Base-by-base conservation (phyloP, 2,797 vertebrate species). In the Sylvilagus floridanus region DNA sequence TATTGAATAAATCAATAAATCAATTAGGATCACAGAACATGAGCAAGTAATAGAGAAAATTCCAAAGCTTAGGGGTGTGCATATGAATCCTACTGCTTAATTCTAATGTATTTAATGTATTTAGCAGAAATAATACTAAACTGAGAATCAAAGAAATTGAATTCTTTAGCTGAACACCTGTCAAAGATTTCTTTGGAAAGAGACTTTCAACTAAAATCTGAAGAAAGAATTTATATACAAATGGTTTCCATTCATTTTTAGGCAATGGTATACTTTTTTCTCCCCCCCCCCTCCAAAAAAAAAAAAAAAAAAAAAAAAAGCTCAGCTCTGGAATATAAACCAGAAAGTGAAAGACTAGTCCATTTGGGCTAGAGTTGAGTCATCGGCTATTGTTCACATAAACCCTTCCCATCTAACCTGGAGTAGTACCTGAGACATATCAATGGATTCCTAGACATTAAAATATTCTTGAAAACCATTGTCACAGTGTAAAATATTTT, bases 1-100 rank as follows among this genome's bases (percentile, higher is more conserved):
- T 97, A 97, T 96, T 97, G 93, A 97, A 97, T 97, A 97, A 98
- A 97, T 98, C 97, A 97, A 96, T 98, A 98, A 97, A 98, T 98
- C 97, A 97, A 86, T 98, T 98, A 97, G 60, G 63, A 91, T 8
- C 84, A 89, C 5, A 95, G 71, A 96, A 65, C 87, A 95, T 93
- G 76, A 91, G 62, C 73, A 89, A 76, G 32, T 10, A 97, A 95
- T 92, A 88, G 37, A 72, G 26, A 82, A 92, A 96, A 97, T 77
- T 90, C 68, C 87, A 84, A 94, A 83, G 52, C n/a, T 88, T 78
- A 54, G 32, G 78, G 75, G 90, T 0, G 0, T 94, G 72, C 32
- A 35, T 76, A 85, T 95, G 32, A 90, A 96, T 96, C 79, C 21
- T 90, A 42, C 90, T 83, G 22, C n/a, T 89, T 97, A 97, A 97